phyloP scores from a whole-genome alignment of 2,113 vertebrate species.

The Cheirogaleus medius region DNA sequence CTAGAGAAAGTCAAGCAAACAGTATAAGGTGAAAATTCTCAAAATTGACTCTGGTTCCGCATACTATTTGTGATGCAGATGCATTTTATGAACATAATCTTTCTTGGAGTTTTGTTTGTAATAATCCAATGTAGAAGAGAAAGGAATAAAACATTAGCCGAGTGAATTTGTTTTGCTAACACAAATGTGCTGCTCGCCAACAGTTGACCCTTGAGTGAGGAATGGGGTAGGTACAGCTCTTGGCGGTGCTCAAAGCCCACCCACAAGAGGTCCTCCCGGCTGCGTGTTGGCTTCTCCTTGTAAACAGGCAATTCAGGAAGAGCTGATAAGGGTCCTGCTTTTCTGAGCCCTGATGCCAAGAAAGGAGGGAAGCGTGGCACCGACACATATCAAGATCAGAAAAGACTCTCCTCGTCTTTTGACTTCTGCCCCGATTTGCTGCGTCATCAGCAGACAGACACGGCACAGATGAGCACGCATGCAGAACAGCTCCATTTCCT shows the following conservation, averaged over 20 bases:
- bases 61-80: neutral
- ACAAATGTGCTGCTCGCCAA: neutral
- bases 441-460: neutral
- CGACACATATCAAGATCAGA: neutral
- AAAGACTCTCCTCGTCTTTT: neutral
- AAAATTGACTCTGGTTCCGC: neutral
- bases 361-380: neutral
- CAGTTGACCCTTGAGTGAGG: neutral
- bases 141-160: neutral
- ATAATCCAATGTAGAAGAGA: neutral
- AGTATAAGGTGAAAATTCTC: neutral
- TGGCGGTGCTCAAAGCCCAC: neutral
- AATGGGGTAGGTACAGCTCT: neutral
- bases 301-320: neutral
- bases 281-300: neutral
- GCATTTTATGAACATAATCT: neutral
- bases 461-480: fast-evolving
- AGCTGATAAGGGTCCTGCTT: neutral
- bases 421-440: neutral
- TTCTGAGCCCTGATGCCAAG: neutral
- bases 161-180: neutral
- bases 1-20: neutral
- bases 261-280: neutral
- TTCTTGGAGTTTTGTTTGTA: neutral
- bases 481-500: neutral